phyloP scores from a whole-genome alignment of 2,797 vertebrate genomes.

The Champsocephalus esox region DNA sequence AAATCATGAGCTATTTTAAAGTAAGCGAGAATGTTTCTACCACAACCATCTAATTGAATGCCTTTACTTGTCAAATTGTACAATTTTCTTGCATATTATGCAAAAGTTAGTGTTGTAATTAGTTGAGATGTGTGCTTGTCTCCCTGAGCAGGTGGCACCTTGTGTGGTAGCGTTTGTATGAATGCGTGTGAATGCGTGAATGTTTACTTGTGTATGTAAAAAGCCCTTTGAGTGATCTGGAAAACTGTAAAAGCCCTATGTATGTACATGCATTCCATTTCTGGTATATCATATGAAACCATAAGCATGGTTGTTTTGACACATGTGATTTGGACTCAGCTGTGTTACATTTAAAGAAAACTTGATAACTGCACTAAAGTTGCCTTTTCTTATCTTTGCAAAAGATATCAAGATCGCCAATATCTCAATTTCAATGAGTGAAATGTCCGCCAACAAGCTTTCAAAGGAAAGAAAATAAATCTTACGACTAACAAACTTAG shows the following conservation, averaged over 20 bases:
- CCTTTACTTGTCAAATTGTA: neutral
- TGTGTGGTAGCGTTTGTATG: too few relatives aligned
- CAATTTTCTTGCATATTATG: neutral
- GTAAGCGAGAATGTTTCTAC: neutral
- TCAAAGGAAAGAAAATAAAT: neutral
- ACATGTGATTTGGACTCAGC: neutral
- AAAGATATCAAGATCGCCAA: neutral
- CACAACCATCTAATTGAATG: neutral
- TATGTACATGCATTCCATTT: too few relatives aligned
- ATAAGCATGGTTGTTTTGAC: neutral
- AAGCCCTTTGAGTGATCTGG: too few relatives aligned
- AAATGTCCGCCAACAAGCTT: neutral
- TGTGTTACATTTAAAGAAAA: neutral
- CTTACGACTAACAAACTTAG: neutral
- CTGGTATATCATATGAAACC: neutral
- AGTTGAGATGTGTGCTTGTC: neutral
- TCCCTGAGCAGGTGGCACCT: too few relatives aligned
- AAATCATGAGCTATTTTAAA: neutral
- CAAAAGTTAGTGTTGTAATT: conserved; percentile 4
- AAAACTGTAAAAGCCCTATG: too few relatives aligned
- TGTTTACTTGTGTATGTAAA: too few relatives aligned
- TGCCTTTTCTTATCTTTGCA: neutral
- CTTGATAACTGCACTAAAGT: neutral
- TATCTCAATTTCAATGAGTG: neutral
- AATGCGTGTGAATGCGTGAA: too few relatives aligned